Evolutionary conservation across 2,113 vertebrate genomes (phyloP).

Genomic region (Tauraco erythrolophus): DNA sequence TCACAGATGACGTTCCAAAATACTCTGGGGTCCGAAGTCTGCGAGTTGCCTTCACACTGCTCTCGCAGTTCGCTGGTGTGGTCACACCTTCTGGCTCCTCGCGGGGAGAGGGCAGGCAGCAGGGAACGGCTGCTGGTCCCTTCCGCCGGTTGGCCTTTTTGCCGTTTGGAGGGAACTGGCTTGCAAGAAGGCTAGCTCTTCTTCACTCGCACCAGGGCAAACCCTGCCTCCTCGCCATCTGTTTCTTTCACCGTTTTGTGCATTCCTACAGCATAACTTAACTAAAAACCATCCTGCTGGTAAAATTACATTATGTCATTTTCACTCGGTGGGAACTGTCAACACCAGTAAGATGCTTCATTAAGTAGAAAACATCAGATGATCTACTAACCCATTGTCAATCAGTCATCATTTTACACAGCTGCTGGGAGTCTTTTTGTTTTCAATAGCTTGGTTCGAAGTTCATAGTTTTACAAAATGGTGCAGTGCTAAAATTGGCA

Average conservation of each 20-base stretch:
- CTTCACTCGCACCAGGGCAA: background rate
- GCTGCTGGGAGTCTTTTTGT: constrained; percentile 9
- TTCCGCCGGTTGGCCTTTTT: background rate
- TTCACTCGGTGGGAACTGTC: constrained; percentile 54
- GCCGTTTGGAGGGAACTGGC: background rate
- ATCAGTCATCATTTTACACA: constrained; percentile 30
- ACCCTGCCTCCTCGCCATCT: background rate
- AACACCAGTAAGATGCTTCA: constrained; percentile 55
- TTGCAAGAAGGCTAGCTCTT: background rate
- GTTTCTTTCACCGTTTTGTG: constrained; percentile 27
- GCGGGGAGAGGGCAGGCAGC: background rate
- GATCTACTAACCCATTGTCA: constrained; percentile 25
- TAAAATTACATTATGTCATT: constrained; percentile 56
- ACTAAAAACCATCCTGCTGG: constrained; percentile 44
- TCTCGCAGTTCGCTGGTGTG: background rate
- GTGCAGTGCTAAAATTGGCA: background rate
- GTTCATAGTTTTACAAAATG: background rate
- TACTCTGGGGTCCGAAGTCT: background rate
- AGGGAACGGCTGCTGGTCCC: background rate
- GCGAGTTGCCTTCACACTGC: background rate
- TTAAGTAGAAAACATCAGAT: constrained; percentile 49
- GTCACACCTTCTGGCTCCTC: background rate
- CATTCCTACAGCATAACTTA: constrained; percentile 50
- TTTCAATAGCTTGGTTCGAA: background rate
- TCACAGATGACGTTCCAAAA: background rate